phyloP scores from a whole-genome alignment of 2,888 invertebrate genomes.

The Labia minor region DNA sequence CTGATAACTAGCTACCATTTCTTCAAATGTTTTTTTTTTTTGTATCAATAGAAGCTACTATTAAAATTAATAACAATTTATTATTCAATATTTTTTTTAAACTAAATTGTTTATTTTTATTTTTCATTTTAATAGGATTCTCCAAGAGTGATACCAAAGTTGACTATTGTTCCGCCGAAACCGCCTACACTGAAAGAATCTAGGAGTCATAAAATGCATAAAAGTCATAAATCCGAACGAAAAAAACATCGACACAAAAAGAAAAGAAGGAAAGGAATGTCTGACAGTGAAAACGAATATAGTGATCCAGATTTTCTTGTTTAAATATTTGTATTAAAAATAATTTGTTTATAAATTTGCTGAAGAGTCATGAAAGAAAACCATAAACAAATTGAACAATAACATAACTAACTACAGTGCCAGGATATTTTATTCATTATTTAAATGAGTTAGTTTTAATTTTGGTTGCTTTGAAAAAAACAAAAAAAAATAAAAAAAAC shows the following conservation, averaged over 20 bases:
- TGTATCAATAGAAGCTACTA: too few relatives aligned
- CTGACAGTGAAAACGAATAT: constrained; percentile 53
- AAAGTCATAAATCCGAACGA: constrained; percentile 35
- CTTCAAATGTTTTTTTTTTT: too few relatives aligned
- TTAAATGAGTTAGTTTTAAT: too few relatives aligned
- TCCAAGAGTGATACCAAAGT: constrained; percentile 41
- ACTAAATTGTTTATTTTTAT: constrained; percentile 7
- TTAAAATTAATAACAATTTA: too few relatives aligned
- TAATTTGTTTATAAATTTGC: too few relatives aligned
- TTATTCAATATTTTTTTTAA: neutral
- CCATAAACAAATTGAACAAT: too few relatives aligned
- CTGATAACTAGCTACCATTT: too few relatives aligned
- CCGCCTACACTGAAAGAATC: constrained; percentile 29
- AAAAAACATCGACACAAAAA: constrained; percentile 42
- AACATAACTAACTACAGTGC: too few relatives aligned
- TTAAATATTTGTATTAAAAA: constrained; percentile 17
- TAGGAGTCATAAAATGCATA: constrained; percentile 31
- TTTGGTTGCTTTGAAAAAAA: too few relatives aligned
- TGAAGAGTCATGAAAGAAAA: too few relatives aligned
- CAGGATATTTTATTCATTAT: too few relatives aligned
- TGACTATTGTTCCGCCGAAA: constrained; percentile 36
- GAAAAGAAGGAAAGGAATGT: constrained; percentile 46
- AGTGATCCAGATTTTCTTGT: constrained; percentile 45
- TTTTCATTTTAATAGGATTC: constrained; percentile 34
- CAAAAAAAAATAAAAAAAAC: too few relatives aligned